These are phyloP conservation scores for Scalopus aquaticus DNA, from an alignment of 2,113 vertebrate species.

Conservation along the genomic window DNA sequence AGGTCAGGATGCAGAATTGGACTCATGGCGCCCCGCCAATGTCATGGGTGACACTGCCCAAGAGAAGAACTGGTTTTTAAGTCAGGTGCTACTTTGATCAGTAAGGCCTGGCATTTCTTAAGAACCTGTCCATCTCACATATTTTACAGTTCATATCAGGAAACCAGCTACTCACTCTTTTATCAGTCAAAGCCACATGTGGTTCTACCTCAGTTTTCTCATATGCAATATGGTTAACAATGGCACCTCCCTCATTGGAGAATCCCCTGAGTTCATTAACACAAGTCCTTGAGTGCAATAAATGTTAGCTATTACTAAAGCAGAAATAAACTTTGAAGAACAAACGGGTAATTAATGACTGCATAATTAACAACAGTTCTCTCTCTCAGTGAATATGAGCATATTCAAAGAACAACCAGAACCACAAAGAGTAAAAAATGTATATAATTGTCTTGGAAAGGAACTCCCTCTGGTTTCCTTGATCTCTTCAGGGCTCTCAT, in stretches of 20 bases:
- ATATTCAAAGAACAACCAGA: neutral
- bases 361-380: neutral
- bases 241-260: neutral
- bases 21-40: neutral
- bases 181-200: neutral
- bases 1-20: neutral
- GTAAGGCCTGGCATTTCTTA: neutral
- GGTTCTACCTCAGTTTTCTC: neutral
- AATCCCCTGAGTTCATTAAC: slow-evolving; percentile 6
- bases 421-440: neutral
- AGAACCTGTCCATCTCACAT: neutral
- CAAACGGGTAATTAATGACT: slow-evolving; percentile 35
- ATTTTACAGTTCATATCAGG: neutral
- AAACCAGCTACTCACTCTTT: neutral
- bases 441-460: neutral
- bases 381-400: neutral
- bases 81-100: neutral
- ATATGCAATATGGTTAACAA: neutral
- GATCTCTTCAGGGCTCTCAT: neutral
- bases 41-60: neutral
- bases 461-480: neutral
- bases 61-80: neutral
- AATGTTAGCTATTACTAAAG: slow-evolving; percentile 12
- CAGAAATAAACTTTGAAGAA: slow-evolving; percentile 50
- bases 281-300: neutral